Evolutionary conservation across 2,888 invertebrate species (phyloP).

Genomic region (Imbricaverruca yamaguchii): DNA sequence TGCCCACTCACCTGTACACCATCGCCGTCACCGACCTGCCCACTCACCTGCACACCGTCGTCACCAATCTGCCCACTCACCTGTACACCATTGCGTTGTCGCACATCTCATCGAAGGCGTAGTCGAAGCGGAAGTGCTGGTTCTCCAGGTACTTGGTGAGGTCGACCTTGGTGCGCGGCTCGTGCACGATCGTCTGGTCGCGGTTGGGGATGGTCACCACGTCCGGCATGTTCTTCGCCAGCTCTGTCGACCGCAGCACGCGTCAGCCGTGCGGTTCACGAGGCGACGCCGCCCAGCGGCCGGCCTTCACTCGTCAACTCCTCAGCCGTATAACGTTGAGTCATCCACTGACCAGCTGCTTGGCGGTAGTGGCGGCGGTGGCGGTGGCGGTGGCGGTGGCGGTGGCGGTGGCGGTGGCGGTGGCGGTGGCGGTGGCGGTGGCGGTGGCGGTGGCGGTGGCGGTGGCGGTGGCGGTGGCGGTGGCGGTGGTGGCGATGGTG

Average conservation of each 20-base stretch:
- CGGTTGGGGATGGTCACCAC: constrained; percentile 95
- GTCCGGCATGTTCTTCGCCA: constrained; percentile 79
- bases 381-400: too few relatives aligned
- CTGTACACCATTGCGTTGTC: constrained; percentile 95
- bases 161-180: constrained; percentile 67
- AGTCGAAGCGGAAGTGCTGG: constrained; percentile 96
- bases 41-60: constrained; percentile 75
- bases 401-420: too few relatives aligned
- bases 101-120: constrained; percentile 93
- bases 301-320: too few relatives aligned
- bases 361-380: too few relatives aligned
- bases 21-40: constrained; percentile 51
- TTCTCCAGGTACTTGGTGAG: constrained; percentile 97
- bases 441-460: too few relatives aligned
- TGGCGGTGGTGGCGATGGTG: too few relatives aligned
- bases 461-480: too few relatives aligned
- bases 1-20: constrained; percentile 73
- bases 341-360: too few relatives aligned
- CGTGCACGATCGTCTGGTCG: constrained; percentile 58
- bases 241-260: constrained; percentile 48
- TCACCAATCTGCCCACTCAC: constrained; percentile 46
- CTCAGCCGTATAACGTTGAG: too few relatives aligned
- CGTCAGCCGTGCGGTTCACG: too few relatives aligned
- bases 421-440: too few relatives aligned
- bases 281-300: too few relatives aligned